A percentile compares a stretch with the other conserved stretches of the same genome.
Conservation (phyloP, 2,113 vertebrate genomes). For the Onychostruthus taczanowskii region DNA sequence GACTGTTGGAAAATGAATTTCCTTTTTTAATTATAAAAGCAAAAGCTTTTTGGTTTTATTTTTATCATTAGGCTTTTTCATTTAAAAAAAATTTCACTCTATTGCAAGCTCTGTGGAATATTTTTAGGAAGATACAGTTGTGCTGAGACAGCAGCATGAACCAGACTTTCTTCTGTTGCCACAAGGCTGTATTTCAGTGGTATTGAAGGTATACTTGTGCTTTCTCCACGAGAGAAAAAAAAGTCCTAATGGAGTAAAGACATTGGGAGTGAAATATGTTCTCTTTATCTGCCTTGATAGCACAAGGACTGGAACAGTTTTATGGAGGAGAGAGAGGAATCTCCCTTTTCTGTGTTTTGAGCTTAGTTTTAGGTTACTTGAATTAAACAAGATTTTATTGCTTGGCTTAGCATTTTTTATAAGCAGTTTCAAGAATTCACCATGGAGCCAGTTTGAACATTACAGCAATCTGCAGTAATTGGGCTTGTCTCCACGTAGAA, state of each 20-base stretch:
- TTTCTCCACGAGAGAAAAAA: neutral
- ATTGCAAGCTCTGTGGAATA: neutral
- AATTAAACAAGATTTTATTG: conserved; percentile 39
- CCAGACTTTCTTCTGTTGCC: neutral
- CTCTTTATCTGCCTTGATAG: neutral
- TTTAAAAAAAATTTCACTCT: neutral
- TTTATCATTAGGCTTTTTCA: neutral
- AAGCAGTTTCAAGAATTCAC: neutral
- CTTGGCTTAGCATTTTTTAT: conserved; percentile 28
- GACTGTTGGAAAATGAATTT: neutral
- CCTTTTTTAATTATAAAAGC: neutral
- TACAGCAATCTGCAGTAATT: neutral
- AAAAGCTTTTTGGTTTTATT: neutral
- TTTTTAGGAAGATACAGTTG: neutral
- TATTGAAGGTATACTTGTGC: neutral
- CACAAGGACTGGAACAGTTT: neutral
- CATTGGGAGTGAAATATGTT: neutral
- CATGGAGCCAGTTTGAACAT: neutral
- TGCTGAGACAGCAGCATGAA: neutral
- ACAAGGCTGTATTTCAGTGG: neutral
- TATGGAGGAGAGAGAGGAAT: neutral
- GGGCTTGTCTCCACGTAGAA: neutral
- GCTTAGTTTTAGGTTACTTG: neutral
- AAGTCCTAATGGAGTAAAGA: neutral
- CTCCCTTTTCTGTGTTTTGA: neutral